Evolutionary conservation across 2,113 vertebrate species (phyloP).

Genomic region (Calidris pugnax): DNA sequence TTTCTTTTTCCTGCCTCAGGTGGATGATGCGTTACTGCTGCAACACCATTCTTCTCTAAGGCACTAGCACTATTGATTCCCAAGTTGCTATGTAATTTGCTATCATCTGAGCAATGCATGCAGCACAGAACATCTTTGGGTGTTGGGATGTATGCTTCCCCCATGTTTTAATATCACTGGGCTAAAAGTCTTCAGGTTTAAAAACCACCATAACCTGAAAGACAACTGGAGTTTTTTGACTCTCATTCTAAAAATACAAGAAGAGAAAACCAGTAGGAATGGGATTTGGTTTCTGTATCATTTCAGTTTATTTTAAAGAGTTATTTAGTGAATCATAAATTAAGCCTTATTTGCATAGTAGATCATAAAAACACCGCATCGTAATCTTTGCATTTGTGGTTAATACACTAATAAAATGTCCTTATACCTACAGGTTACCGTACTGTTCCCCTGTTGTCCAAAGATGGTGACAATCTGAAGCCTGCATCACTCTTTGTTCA

Average conservation of each 20-base stretch:
- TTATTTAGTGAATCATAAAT: neutral
- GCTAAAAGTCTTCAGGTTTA: neutral
- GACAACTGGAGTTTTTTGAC: neutral
- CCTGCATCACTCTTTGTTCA: constrained; percentile 84
- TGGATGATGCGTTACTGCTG: neutral
- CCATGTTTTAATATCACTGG: neutral
- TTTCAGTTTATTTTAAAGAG: neutral
- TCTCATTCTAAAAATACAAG: neutral
- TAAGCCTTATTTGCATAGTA: neutral
- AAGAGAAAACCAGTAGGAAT: neutral
- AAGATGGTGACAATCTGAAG: constrained; percentile 73
- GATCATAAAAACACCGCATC: neutral
- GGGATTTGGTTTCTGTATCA: neutral
- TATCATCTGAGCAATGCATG: neutral
- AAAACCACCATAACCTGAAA: neutral
- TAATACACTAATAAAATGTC: neutral
- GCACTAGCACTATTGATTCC: neutral
- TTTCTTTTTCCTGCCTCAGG: neutral
- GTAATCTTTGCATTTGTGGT: neutral
- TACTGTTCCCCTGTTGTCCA: constrained; percentile 79
- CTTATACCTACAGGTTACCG: constrained; percentile 80
- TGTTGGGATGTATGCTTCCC: neutral
- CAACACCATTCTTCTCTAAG: neutral
- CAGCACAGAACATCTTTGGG: neutral
- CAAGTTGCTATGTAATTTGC: neutral